These are phyloP conservation scores for Triplophysa tibetana DNA, from an alignment of 2,113 vertebrate genomes.

Conservation along the genomic window DNA sequence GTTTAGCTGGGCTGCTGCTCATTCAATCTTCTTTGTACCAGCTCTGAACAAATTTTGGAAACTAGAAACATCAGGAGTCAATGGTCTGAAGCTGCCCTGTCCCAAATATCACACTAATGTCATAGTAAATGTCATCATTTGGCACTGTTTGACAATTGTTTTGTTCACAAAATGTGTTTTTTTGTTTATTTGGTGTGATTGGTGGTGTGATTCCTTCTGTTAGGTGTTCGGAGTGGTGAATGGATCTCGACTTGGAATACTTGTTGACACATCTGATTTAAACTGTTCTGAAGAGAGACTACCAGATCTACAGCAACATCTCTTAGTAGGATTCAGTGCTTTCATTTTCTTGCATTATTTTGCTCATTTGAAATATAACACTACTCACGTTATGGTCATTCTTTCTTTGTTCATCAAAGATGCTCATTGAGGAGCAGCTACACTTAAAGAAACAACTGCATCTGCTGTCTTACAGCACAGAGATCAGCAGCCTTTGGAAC, in stretches of 20 bases:
- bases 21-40: no score
- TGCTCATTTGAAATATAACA: neutral
- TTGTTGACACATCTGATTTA: constrained; percentile 68
- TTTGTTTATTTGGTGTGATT: neutral
- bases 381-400: neutral
- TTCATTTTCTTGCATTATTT: neutral
- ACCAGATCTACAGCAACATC: constrained; percentile 70
- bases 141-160: neutral
- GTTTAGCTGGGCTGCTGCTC: no score
- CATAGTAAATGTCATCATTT: constrained; percentile 37
- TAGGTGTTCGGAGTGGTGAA: constrained; percentile 80
- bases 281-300: constrained; percentile 57
- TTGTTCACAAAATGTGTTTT: no score
- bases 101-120: neutral
- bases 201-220: neutral
- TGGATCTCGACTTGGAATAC: constrained; percentile 72
- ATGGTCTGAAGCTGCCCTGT: neutral
- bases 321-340: constrained; percentile 68
- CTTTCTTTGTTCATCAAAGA: constrained; percentile 58
- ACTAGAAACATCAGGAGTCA: no score
- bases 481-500: constrained; percentile 70
- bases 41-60: no score
- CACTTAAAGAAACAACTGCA: constrained; percentile 74
- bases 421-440: constrained; percentile 79
- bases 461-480: constrained; percentile 69